phyloP scores from a whole-genome alignment of 1,140 invertebrate genomes.

The Bicyclus anynana region DNA sequence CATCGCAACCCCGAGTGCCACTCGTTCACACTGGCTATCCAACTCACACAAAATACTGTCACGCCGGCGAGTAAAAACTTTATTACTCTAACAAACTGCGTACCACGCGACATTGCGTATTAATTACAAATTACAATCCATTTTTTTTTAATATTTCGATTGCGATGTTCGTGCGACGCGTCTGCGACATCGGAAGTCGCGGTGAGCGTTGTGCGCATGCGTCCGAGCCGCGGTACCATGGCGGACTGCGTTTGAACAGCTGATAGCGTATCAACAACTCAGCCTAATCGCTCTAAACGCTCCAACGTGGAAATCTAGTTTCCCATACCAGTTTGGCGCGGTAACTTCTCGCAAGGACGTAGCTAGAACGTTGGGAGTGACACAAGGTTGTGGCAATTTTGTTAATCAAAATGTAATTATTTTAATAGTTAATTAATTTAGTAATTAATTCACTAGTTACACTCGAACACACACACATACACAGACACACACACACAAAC shows the following conservation, averaged over 20 bases:
- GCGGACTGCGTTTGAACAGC: constrained; percentile 65
- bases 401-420: no score
- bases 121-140: constrained; percentile 3
- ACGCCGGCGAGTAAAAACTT: constrained; percentile 59
- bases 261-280: constrained; percentile 69
- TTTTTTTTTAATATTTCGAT: not conserved
- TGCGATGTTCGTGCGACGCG: not conserved
- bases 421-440: no score
- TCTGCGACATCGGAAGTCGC: constrained; percentile 8
- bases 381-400: no score
- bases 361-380: no score
- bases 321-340: constrained; percentile 48
- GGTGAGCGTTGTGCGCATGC: constrained; percentile 56
- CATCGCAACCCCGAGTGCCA: constrained; percentile 49
- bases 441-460: no score
- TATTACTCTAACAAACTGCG: constrained; percentile 47
- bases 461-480: no score
- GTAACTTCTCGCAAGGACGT: constrained; percentile 8
- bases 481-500: no score
- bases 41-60: constrained; percentile 59
- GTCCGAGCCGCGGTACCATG: constrained; percentile 55
- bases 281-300: constrained; percentile 67
- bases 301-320: constrained; percentile 60
- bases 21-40: constrained; percentile 58
- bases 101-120: constrained; percentile 30